Conservation (phyloP, 1,140 invertebrate genomes). For the Andricus grossulariae region DNA sequence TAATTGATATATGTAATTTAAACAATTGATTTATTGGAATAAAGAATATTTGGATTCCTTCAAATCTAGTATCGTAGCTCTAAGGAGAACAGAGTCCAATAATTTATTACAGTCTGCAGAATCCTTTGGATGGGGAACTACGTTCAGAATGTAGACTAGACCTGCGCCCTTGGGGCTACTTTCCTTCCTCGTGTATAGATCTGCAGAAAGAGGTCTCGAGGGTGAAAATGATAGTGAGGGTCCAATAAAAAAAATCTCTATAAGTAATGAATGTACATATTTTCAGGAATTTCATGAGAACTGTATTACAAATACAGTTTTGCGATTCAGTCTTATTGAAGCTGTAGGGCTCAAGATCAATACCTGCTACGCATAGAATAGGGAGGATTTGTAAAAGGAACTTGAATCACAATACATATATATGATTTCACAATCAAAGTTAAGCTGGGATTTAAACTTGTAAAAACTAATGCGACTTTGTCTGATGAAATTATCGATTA, state of each 20-base stretch:
- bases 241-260: conserved; percentile 11
- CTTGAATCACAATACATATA: no score
- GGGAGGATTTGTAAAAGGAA: no score
- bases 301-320: neutral
- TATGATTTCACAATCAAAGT: no score
- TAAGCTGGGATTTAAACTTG: no score
- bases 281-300: neutral
- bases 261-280: neutral
- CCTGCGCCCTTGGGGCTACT: conserved; percentile 23
- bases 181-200: conserved; percentile 8
- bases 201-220: conserved; percentile 13
- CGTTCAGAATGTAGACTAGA: conserved; percentile 3
- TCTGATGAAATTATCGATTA: no score
- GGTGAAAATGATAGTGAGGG: conserved; percentile 1
- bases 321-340: neutral
- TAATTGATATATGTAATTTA: neutral
- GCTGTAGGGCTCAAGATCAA: neutral
- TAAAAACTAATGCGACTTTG: no score
- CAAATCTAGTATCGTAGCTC: no score
- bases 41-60: no score
- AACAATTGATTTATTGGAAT: neutral
- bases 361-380: neutral
- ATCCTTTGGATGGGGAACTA: neutral
- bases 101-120: neutral
- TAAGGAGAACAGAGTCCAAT: neutral